These are phyloP conservation scores for Microcebus griseorufus DNA, from an alignment of 2,113 vertebrate species.

Conservation along the genomic window DNA sequence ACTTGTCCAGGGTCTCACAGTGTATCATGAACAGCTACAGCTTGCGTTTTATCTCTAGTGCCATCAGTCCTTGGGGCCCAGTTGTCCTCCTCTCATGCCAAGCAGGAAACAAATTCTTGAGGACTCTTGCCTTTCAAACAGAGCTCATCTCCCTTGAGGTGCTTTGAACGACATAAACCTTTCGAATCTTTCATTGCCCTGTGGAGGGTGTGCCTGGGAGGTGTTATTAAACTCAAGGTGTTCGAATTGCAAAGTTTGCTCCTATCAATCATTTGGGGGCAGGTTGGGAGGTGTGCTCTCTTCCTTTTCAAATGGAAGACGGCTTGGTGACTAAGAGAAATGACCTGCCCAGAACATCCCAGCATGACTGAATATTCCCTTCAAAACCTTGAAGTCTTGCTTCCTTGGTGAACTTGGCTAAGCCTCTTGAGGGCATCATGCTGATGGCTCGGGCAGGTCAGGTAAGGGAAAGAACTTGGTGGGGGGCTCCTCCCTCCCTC, in stretches of 20 bases:
- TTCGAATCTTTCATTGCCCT: background rate
- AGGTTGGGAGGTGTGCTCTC: background rate
- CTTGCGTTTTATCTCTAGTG: background rate
- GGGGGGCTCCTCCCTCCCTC: background rate
- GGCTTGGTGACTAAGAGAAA: slow-evolving; percentile 13
- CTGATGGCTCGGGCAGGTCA: background rate
- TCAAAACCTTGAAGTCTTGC: background rate
- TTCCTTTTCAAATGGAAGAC: slow-evolving; percentile 36
- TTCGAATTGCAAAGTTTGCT: background rate
- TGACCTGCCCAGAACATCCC: background rate
- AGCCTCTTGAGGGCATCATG: background rate
- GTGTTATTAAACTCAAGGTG: background rate
- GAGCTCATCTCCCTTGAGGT: background rate
- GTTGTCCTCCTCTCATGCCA: background rate
- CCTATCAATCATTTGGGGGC: background rate
- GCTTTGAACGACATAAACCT: background rate
- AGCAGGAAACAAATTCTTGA: background rate
- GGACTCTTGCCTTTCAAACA: background rate
- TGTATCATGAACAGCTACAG: background rate
- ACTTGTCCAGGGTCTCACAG: background rate
- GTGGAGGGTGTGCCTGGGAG: background rate
- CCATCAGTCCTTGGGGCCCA: background rate
- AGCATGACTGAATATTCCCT: slow-evolving; percentile 15
- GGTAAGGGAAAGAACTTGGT: background rate
- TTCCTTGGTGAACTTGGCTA: background rate